Evolutionary conservation across 2,113 vertebrate genomes (phyloP), one percentile per base, ranked within the genome.

Genomic region (Microcebus jonahi): DNA sequence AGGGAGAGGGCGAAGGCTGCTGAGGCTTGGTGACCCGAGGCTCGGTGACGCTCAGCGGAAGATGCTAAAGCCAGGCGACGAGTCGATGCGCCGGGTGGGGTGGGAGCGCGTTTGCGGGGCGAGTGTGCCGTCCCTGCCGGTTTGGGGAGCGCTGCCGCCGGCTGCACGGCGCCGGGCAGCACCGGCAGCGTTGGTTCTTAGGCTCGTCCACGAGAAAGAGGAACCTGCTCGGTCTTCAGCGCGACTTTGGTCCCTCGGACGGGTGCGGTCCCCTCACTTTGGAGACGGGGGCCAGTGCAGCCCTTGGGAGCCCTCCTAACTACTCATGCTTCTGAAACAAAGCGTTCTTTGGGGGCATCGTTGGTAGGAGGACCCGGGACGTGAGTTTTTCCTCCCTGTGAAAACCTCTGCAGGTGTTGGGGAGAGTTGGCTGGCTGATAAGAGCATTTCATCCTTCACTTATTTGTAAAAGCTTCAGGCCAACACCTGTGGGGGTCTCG

Each of bases 191-290:
- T 8, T 2, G 71, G 34, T 14, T n/a, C 59, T 61, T 2, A 34
- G 75, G 50, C 15, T 87, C 34, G 71, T 55, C 50, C 29, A 1
- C 23, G 88, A 21, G 80, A 71, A 94, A 90, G 84, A 92, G 88
- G 93, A 95, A 87, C 67, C 95, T 83, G 25, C 75, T 48, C 0
- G 2, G 42, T 70, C 63, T 89, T 10, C 10, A 8, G 81, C 4
- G 68, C 17, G 86, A 80, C 80, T 93, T 45, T 9, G 61, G 63
- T 68, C 76, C 67, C 67, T 73, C 8, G 13, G 83, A 89, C 90
- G 96, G 96, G 97, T 55, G 97, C 79, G 96, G 96, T 71, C 61
- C 53, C 73, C 15, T 83, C 75, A 11, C 88, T 63, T 34, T 0
- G 42, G 42, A 39, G 53, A 27, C 71, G 36, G 45, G 25, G n/a